phyloP scores from a whole-genome alignment of 2,113 vertebrate species.

The Cynopterus brachyotis region DNA sequence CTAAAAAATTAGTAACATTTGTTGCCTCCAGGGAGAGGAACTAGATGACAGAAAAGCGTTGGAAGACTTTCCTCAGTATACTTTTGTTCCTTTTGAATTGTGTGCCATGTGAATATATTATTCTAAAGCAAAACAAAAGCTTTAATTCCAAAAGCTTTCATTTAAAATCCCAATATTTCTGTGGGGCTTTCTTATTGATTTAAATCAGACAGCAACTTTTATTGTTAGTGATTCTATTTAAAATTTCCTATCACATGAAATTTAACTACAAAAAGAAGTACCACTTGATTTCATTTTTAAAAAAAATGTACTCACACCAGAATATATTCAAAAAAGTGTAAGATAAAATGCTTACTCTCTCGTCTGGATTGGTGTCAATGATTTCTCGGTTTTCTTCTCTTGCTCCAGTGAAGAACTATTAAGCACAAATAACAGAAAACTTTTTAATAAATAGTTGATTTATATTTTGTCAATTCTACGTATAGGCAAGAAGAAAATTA shows the following conservation, averaged over 20 bases:
- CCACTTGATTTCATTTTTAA: neutral
- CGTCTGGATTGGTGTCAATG: conserved; percentile 77
- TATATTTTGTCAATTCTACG: neutral
- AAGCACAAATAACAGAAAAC: conserved; percentile 38
- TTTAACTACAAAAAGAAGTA: conserved; percentile 3
- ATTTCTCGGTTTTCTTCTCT: conserved; percentile 85
- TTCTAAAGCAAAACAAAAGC: conserved; percentile 16
- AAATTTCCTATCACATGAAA: neutral
- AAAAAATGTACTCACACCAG: neutral
- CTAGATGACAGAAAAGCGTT: neutral
- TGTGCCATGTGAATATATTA: neutral
- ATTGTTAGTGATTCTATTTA: neutral
- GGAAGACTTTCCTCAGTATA: neutral
- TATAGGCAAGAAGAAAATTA: neutral
- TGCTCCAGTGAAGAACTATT: conserved; percentile 88
- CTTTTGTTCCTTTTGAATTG: neutral
- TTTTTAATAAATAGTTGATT: conserved; percentile 36
- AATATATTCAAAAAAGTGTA: neutral
- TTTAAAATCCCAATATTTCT: neutral
- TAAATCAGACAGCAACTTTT: conserved; percentile 5
- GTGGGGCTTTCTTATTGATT: neutral
- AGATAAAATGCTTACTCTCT: conserved; percentile 85
- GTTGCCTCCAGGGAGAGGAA: neutral
- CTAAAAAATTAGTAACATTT: conserved; percentile 22
- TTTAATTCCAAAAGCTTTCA: conserved; percentile 18